These are phyloP conservation scores for Bombyx mori DNA, from an alignment of 1,140 invertebrate species.

Conservation along the genomic window DNA sequence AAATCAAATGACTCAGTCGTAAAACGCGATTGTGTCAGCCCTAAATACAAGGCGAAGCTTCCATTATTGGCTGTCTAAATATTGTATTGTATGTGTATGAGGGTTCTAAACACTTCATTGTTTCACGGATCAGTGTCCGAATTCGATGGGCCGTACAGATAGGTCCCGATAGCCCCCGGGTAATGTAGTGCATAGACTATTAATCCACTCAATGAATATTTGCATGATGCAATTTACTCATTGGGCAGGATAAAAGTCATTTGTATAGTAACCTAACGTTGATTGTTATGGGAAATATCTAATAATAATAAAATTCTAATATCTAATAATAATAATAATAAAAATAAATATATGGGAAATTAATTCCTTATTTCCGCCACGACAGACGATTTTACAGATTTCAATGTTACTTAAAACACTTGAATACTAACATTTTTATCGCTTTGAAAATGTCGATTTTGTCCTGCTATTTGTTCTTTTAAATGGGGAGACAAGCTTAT, in stretches of 20 bases:
- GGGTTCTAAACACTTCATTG: constrained; percentile 31
- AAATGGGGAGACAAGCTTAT: too few species aligned
- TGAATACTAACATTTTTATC: too few species aligned
- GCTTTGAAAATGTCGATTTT: too few species aligned
- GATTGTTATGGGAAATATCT: too few species aligned
- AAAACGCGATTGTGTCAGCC: constrained; percentile 5
- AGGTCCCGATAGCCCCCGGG: constrained; percentile 17
- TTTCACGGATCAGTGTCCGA: constrained; percentile 24
- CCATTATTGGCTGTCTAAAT: constrained; percentile 32
- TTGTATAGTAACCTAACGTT: not conserved
- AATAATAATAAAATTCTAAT: too few species aligned
- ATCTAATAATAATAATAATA: too few species aligned
- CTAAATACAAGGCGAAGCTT: constrained; percentile 27
- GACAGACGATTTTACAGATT: too few species aligned
- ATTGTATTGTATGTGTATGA: constrained; percentile 28
- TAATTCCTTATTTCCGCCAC: too few species aligned
- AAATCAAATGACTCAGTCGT: not conserved
- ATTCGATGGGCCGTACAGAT: constrained; percentile 26
- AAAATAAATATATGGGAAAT: too few species aligned
- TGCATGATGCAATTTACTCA: not conserved
- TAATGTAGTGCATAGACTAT: not conserved
- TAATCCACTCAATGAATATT: not conserved
- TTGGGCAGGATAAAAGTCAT: not conserved
- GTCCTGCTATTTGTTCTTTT: too few species aligned
- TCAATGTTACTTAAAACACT: too few species aligned